Conservation (phyloP, 1,140 invertebrate genomes). For the Polyergus mexicanus region DNA sequence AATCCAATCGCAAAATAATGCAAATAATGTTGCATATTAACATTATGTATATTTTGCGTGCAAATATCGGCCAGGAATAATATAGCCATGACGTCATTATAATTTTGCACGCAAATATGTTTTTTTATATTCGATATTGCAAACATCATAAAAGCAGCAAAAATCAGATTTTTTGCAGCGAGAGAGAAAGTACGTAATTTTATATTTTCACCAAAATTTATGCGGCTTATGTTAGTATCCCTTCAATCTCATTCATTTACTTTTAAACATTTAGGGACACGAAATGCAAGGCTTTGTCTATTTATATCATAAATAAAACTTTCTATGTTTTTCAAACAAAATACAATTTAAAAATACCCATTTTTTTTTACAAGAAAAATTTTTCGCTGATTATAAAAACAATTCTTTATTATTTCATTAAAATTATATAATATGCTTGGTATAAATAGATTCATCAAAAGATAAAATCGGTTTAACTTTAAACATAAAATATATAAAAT, state of each 20-base stretch:
- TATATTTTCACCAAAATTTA: conserved; percentile 63
- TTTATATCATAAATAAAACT: conserved; percentile 37
- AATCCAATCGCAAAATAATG: not conserved
- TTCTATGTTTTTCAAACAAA: conserved; percentile 21
- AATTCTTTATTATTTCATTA: not conserved
- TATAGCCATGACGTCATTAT: conserved; percentile 21
- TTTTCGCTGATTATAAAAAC: not conserved
- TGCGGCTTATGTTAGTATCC: conserved; percentile 12
- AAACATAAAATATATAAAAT: not conserved
- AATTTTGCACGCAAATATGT: conserved; percentile 23
- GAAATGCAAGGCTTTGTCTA: conserved; percentile 39
- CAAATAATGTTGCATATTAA: not conserved
- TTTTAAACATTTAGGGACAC: conserved; percentile 37
- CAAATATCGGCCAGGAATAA: conserved; percentile 36
- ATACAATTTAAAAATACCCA: conserved; percentile 8
- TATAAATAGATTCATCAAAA: no score
- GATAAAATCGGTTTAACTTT: not conserved
- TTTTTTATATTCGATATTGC: conserved; percentile 23
- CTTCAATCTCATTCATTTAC: conserved; percentile 37
- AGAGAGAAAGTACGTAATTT: not conserved
- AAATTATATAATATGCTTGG: not conserved
- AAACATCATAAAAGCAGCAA: conserved; percentile 1
- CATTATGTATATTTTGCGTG: not conserved
- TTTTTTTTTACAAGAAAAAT: not conserved
- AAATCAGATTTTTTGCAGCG: conserved; percentile 30